Base-by-base conservation (phyloP, 2,797 vertebrate genomes). In the Sebastes trivittatus region DNA sequence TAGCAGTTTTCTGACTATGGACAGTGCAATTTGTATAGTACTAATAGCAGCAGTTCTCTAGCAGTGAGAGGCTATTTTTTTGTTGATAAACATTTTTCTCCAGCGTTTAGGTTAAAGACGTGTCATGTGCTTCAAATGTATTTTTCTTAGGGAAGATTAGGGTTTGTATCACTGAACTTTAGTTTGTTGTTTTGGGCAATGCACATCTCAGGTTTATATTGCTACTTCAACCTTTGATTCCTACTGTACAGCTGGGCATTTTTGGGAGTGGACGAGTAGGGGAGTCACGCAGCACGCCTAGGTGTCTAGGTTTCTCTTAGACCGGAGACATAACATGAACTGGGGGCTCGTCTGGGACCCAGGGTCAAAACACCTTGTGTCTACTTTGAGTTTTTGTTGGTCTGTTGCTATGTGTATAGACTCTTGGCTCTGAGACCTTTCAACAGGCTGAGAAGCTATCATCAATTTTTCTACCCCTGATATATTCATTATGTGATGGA, bases 401-500 rank as follows among this genome's bases (percentile, higher is more conserved):
- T 64, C 65, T 63, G 61, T 36, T 36, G 62, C 65, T 81, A 80
- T 79, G 14, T 77, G 75, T 72, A 0, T 42, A 64, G 58, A 83
- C 58, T 64, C 69, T 69, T 82, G 84, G 59, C 80, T 73, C 75
- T 76, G 36, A 36, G 29, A 29, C 36, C 58, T 73, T 65, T 79
- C 82, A 79, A 66, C 56, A 42, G 27, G 61, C 65, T 76, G 68
- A 72, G 62, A 36, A 63, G 60, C 69, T 11, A 46, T 46, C 42
- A 46, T 46, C 42, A 46, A 46, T 46, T 46, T 46, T 20, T 46
- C 42, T 22, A 54, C 67, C 18, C 52, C 34, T 83, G 75, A 88
- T 78, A 34, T 63, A 83, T 60, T 86, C 76, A 86, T 88, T 63
- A 83, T 54, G 80, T 74, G 77, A 86, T 13, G 25, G 74, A 78